These are phyloP conservation scores for Xiphorhynchus elegans DNA, from an alignment of 2,113 vertebrate species.

Conservation along the genomic window DNA sequence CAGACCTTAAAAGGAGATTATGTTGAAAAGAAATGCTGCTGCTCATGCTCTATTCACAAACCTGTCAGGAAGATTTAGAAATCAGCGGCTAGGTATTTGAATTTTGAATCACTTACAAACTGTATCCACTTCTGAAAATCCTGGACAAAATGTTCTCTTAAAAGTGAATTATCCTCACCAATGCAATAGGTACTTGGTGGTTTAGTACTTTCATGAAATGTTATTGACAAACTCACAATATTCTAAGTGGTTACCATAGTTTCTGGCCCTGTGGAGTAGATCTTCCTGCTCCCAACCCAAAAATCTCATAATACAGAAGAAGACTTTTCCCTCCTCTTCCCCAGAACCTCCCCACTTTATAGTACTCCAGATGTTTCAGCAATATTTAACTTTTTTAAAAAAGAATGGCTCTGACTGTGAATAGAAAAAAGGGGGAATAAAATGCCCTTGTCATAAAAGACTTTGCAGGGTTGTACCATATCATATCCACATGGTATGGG, in stretches of 20 bases:
- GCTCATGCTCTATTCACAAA: background rate
- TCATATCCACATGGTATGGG: background rate
- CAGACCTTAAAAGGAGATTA: background rate
- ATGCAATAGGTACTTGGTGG: background rate
- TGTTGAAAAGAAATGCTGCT: background rate
- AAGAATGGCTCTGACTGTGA: background rate
- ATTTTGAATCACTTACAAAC: background rate
- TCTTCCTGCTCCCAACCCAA: rapidly evolving
- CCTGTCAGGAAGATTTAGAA: background rate
- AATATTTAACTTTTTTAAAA: background rate
- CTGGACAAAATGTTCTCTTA: background rate
- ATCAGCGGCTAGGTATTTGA: background rate
- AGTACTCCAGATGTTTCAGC: background rate
- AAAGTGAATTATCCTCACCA: background rate
- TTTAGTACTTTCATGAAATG: background rate
- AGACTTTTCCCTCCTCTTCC: background rate
- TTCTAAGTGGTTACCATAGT: background rate
- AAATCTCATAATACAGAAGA: background rate
- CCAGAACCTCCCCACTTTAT: background rate
- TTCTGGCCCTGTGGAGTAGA: background rate
- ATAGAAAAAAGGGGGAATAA: background rate
- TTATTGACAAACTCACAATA: background rate
- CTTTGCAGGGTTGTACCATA: background rate
- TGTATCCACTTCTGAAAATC: background rate
- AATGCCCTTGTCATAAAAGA: background rate